These are phyloP conservation scores for Pygmarrhopalites habei DNA, from an alignment of 1,140 invertebrate genomes.

Conservation along the genomic window DNA sequence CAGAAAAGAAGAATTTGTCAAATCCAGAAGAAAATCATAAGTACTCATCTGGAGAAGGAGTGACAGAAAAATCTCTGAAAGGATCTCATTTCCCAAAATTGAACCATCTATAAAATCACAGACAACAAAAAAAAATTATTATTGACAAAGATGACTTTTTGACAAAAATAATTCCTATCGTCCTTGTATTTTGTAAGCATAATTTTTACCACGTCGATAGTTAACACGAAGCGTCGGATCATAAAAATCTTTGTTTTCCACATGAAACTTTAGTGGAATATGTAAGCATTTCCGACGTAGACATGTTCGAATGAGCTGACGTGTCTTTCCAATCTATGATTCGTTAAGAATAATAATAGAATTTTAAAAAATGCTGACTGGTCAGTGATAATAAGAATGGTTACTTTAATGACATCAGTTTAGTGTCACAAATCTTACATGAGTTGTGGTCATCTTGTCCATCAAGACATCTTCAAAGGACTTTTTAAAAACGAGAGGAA, in stretches of 20 bases:
- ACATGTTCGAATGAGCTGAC: slow-evolving; percentile 34
- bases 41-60: slow-evolving; percentile 28
- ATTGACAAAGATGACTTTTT: too few relatives aligned
- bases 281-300: slow-evolving; percentile 30
- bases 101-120: slow-evolving; percentile 23
- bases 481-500: slow-evolving; percentile 28
- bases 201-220: too few relatives aligned
- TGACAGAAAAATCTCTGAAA: slow-evolving; percentile 35
- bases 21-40: slow-evolving; percentile 30
- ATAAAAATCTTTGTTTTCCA: slow-evolving; percentile 32
- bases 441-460: slow-evolving; percentile 29
- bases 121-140: too few relatives aligned
- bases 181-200: too few relatives aligned
- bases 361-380: too few relatives aligned
- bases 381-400: too few relatives aligned
- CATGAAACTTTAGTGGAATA: slow-evolving; percentile 32
- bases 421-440: too few relatives aligned
- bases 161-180: too few relatives aligned
- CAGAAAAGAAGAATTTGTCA: slow-evolving; percentile 34
- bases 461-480: slow-evolving; percentile 33
- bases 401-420: too few relatives aligned
- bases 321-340: slow-evolving; percentile 34
- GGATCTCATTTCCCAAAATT: slow-evolving; percentile 37
- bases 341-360: too few relatives aligned
- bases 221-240: slow-evolving; percentile 25